Percentiles rank a stretch among this genome's conserved stretches.
phyloP scores from a whole-genome alignment of 2,888 invertebrate genomes.

The Meganola albula region DNA sequence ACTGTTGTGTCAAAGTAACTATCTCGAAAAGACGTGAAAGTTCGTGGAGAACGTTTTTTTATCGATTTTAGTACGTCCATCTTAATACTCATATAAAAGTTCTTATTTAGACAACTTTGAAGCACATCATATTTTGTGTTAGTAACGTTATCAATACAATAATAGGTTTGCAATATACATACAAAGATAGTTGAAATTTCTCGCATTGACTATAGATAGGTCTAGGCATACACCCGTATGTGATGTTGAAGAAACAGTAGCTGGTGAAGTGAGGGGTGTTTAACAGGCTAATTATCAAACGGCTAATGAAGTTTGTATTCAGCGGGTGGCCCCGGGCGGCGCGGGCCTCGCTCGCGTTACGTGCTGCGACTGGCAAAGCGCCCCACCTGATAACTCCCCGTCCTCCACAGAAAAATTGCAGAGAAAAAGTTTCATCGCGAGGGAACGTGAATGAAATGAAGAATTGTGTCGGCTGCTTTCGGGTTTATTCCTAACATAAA shows the following conservation, averaged over 20 bases:
- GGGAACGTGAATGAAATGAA: constrained; percentile 77
- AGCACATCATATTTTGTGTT: too few species aligned
- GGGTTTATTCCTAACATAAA: constrained; percentile 71
- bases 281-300: constrained; percentile 78
- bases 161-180: too few species aligned
- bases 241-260: constrained; percentile 48
- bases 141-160: too few species aligned
- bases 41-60: too few species aligned
- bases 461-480: constrained; percentile 73
- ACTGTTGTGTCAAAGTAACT: too few species aligned
- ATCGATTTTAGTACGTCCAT: too few species aligned
- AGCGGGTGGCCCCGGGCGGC: constrained; percentile 60
- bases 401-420: constrained; percentile 75
- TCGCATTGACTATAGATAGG: too few species aligned
- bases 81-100: too few species aligned
- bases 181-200: too few species aligned
- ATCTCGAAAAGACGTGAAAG: too few species aligned
- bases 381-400: constrained; percentile 75
- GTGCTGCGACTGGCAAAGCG: constrained; percentile 69
- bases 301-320: constrained; percentile 79
- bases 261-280: constrained; percentile 68
- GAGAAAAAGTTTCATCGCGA: constrained; percentile 78
- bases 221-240: too few species aligned
- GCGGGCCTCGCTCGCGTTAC: constrained; percentile 58
- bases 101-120: too few species aligned